Base-by-base conservation (phyloP, 2,113 vertebrate species). In the Micronisus gabar region DNA sequence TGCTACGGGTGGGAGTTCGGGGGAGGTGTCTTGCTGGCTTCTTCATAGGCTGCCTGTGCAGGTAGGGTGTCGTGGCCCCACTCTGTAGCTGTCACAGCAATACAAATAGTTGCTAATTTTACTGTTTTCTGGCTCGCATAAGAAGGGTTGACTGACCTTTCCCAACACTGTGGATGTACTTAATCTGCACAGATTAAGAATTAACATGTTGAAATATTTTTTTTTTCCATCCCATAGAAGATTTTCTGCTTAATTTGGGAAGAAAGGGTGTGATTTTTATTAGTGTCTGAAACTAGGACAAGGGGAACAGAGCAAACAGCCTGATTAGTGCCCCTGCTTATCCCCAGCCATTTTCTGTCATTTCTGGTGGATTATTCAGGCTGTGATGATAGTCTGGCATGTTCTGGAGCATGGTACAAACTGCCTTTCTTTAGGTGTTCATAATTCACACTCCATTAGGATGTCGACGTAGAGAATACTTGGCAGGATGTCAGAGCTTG, bases 401-500 rank as follows among this genome's bases (percentile, higher is more conserved):
- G 91, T 94, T 96, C 95, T 67, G 83, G 81, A 84, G 92, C 86
- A 61, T 61, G 22, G 81, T 83, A 86, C 93, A 96, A 97, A 94
- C 94, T 94, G 96, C 92, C 26, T 88, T 81, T 87, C 92, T 86
- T 96, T 67, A 93, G 86, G 88, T 95, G 95, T 88, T 96, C 74
- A 52, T 96, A 93, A 96, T 95, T 95, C 93, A 94, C 91, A 75
- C 52, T 89, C 86, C 84, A 93, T 97, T 96, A 96, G 93, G 68
- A 91, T 79, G 89, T 43, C 25, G 25, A 48, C 71, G 72, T 79
- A 40, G 90, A 75, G 96, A 94, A 93, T 88, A 67, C 45, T 86
- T 95, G 88, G 83, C 96, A 88, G 81, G 65, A 72, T 82, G 78
- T 95, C 89, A 81, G 90, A 71, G 80, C 86, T 96, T 93, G 79